These are phyloP conservation scores for Oligia strigilis DNA, from an alignment of 2,888 invertebrate species.

Conservation along the genomic window DNA sequence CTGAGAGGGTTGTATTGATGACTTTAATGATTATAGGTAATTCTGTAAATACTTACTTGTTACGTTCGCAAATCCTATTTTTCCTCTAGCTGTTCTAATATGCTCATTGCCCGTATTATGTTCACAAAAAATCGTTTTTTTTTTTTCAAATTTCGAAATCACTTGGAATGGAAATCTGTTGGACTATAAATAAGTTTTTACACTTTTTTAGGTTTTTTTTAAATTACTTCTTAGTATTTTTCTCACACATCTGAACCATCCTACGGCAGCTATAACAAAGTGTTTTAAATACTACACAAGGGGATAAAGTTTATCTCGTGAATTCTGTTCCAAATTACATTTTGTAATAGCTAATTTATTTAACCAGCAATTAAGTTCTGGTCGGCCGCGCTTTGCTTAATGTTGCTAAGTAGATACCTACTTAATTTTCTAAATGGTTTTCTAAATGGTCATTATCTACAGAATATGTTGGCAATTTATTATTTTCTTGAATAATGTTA, in stretches of 20 bases:
- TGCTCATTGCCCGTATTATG: neutral
- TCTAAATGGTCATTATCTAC: neutral
- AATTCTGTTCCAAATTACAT: slow-evolving; percentile 18
- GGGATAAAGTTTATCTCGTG: neutral
- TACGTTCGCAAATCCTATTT: no score
- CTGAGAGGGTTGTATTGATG: no score
- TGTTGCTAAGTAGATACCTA: neutral
- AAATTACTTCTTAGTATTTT: neutral
- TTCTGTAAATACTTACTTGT: no score
- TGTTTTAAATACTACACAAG: slow-evolving; percentile 3
- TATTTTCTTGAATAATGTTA: neutral
- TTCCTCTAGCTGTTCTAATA: neutral
- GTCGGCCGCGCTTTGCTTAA: slow-evolving; percentile 17
- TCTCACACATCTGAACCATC: neutral
- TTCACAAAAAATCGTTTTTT: neutral
- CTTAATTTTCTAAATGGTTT: slow-evolving; percentile 14
- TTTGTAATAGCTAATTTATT: slow-evolving; percentile 36
- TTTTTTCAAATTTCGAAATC: neutral
- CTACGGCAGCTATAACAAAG: neutral
- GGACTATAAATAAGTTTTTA: neutral
- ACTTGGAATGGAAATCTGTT: neutral
- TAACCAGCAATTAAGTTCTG: slow-evolving; percentile 27
- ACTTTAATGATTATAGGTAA: no score
- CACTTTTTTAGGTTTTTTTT: neutral
- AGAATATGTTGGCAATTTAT: neutral